Percentiles rank a stretch among this genome's conserved stretches.
Evolutionary conservation across 2,113 vertebrate genomes (phyloP).

Genomic region (Hypanus sabinus): DNA sequence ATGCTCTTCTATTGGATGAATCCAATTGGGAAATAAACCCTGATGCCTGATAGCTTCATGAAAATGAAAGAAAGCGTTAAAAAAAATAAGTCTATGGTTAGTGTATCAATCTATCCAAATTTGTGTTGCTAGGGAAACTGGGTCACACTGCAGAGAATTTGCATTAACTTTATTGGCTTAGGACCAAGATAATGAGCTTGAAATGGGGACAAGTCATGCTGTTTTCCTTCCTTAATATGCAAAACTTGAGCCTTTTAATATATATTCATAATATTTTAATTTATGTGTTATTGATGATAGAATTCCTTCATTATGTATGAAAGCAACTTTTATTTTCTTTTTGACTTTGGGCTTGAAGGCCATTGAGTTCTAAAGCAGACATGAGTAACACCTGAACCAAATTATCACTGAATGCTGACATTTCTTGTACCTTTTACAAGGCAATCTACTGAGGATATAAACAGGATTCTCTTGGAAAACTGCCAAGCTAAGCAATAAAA

Average conservation of each 20-base stretch:
- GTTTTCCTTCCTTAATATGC: not conserved
- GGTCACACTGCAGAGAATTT: slow-evolving; percentile 5
- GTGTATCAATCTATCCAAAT: not conserved
- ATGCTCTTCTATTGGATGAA: not conserved
- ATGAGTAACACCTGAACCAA: not conserved
- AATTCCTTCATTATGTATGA: not conserved
- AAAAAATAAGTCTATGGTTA: not conserved
- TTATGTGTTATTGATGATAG: not conserved
- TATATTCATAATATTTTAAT: slow-evolving; percentile 12
- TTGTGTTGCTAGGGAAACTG: not conserved
- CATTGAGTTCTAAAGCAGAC: not conserved
- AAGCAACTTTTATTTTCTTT: not conserved
- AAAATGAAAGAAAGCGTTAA: not conserved
- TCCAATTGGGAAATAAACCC: not conserved
- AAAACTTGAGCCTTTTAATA: slow-evolving; percentile 2
- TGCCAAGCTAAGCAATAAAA: not conserved
- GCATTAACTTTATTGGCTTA: not conserved
- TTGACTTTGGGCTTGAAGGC: not conserved
- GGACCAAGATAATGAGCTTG: not conserved
- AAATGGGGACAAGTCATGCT: not conserved
- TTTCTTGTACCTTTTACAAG: not conserved
- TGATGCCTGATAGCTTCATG: not conserved
- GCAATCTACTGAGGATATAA: not conserved
- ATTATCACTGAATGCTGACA: not conserved
- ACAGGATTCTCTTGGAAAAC: not conserved